A percentile compares a stretch with the other conserved stretches of the same genome.
Conservation (phyloP, 2,888 invertebrate genomes). For the Hirtodrosophila histrioides region DNA sequence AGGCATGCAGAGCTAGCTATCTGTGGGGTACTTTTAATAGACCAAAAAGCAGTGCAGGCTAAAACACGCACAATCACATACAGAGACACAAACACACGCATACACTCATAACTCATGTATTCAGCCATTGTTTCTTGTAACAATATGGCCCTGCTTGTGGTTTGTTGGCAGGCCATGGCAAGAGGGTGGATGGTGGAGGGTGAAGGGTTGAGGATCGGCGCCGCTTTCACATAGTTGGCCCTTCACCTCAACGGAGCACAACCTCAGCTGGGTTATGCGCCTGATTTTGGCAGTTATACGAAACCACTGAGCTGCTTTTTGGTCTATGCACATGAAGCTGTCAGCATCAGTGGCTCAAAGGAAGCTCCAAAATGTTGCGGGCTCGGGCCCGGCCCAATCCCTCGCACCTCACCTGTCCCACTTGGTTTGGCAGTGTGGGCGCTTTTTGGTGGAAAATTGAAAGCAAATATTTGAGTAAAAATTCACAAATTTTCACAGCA, state of each 20-base stretch:
- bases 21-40: slow-evolving; percentile 50
- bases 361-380: slow-evolving; percentile 18
- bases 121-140: slow-evolving; percentile 67
- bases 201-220: not conserved
- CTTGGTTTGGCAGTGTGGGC: slow-evolving; percentile 4
- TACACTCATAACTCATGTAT: slow-evolving; percentile 61
- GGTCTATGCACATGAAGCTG: slow-evolving; percentile 70
- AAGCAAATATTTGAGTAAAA: slow-evolving; percentile 75
- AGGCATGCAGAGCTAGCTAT: slow-evolving; percentile 12
- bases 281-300: slow-evolving; percentile 68
- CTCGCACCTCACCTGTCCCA: slow-evolving; percentile 5
- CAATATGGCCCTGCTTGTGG: slow-evolving; percentile 59
- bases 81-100: slow-evolving; percentile 4
- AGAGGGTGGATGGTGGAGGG: not conserved
- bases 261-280: slow-evolving; percentile 38
- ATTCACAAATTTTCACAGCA: slow-evolving; percentile 60
- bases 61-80: slow-evolving; percentile 19
- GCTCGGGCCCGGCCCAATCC: not conserved
- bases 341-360: slow-evolving; percentile 58
- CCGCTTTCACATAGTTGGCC: slow-evolving; percentile 36
- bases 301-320: slow-evolving; percentile 69
- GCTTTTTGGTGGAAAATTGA: slow-evolving; percentile 61
- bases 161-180: slow-evolving; percentile 6
- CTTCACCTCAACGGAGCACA: slow-evolving; percentile 33
- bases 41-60: slow-evolving; percentile 42